Percentiles rank a stretch among this genome's conserved stretches.
These are phyloP conservation scores for Limonius californicus DNA, from an alignment of 1,140 invertebrate genomes.

Conservation along the genomic window DNA sequence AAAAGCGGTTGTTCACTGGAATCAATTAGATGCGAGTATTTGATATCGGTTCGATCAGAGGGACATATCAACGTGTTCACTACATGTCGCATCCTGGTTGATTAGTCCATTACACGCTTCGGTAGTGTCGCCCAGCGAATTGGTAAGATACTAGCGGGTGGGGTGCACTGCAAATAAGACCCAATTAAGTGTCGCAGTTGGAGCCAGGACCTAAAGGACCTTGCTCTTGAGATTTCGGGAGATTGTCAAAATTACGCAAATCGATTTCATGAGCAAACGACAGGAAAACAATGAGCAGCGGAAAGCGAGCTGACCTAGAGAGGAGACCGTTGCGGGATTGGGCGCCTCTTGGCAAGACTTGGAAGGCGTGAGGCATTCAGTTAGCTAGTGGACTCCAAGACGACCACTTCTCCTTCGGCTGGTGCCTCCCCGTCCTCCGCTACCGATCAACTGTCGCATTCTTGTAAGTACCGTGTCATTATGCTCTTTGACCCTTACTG, in stretches of 20 bases:
- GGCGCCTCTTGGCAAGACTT: constrained; percentile 32
- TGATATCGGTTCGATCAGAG: background rate
- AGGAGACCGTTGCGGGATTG: constrained; percentile 34
- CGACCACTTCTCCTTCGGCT: constrained; percentile 34
- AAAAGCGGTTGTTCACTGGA: background rate
- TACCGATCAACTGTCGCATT: constrained; percentile 27
- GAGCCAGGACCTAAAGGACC: constrained; percentile 9
- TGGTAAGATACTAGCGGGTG: background rate
- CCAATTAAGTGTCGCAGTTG: too few relatives aligned
- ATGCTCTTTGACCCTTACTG: constrained; percentile 21
- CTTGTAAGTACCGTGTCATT: constrained; percentile 15
- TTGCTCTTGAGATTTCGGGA: constrained; percentile 22
- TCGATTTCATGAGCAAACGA: constrained; percentile 9
- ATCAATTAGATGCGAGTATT: background rate
- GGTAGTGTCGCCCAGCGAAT: background rate
- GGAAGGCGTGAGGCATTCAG: constrained; percentile 31
- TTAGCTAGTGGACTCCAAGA: constrained; percentile 36
- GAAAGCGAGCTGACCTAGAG: constrained; percentile 36
- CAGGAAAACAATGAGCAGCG: constrained; percentile 28
- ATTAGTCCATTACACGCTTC: constrained; percentile 1
- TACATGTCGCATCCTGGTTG: background rate
- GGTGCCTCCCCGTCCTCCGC: constrained; percentile 23
- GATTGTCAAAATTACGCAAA: constrained; percentile 6
- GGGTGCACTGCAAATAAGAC: constrained; percentile 1
- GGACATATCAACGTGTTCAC: background rate